A percentile compares a stretch with the other conserved stretches of the same genome.
These are phyloP conservation scores for Gorilla gorilla DNA, from an alignment of 2,113 vertebrate species.

Conservation along the genomic window DNA sequence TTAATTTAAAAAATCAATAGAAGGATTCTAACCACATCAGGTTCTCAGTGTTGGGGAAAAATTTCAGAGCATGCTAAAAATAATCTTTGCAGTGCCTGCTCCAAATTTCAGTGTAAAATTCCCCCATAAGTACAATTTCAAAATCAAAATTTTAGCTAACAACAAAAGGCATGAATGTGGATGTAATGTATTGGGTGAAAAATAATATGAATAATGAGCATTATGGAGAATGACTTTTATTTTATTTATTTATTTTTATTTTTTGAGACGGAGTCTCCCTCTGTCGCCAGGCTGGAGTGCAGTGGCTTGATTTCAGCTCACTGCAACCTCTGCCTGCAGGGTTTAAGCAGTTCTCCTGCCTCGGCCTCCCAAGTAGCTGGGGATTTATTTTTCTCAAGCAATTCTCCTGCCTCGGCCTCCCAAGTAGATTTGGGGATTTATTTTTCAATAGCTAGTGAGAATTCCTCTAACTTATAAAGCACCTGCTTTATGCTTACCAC, in stretches of 20 bases:
- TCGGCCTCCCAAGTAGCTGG: too few species aligned
- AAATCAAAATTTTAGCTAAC: background rate
- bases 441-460: background rate
- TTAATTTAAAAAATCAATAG: slow-evolving; percentile 1
- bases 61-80: slow-evolving; percentile 51
- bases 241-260: background rate
- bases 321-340: too few species aligned
- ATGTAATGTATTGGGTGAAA: background rate
- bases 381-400: too few species aligned
- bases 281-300: too few species aligned
- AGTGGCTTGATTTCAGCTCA: too few species aligned
- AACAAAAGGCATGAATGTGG: background rate
- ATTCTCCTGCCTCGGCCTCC: too few species aligned
- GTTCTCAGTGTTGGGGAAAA: background rate
- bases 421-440: background rate
- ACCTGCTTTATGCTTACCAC: background rate
- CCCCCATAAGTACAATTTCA: slow-evolving; percentile 27
- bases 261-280: too few species aligned
- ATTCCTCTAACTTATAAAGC: background rate
- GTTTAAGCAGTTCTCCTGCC: too few species aligned
- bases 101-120: slow-evolving; percentile 48
- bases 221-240: background rate
- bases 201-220: background rate
- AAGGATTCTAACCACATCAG: background rate
- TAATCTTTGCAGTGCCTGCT: slow-evolving; percentile 24